Percentiles rank a stretch among this genome's conserved stretches.
Conservation (phyloP, 2,888 invertebrate species). For the Seira ritae region DNA sequence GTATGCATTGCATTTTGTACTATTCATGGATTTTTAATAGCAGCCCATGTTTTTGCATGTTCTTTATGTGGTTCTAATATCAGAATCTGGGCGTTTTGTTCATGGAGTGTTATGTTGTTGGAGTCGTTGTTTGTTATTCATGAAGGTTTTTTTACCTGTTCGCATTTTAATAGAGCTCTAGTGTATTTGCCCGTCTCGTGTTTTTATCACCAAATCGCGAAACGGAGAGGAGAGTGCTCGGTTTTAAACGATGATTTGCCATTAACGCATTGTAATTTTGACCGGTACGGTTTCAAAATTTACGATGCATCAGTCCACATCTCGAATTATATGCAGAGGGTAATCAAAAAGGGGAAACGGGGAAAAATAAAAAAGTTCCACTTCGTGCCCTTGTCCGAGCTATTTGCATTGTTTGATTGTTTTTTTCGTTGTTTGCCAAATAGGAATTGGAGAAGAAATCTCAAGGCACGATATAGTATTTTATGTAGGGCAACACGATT, state of each 20-base stretch:
- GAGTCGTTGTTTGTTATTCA: too few relatives aligned
- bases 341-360: conserved; percentile 57
- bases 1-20: too few relatives aligned
- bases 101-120: too few relatives aligned
- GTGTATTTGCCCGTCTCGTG: too few relatives aligned
- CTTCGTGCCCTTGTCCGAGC: conserved; percentile 1
- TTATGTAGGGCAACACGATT: conserved; percentile 50
- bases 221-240: too few relatives aligned
- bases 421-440: not conserved
- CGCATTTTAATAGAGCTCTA: too few relatives aligned
- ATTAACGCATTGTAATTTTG: conserved; percentile 47
- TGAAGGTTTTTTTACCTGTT: too few relatives aligned
- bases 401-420: conserved; percentile 44
- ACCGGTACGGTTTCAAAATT: conserved; percentile 15
- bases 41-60: not conserved
- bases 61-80: conserved; percentile 47
- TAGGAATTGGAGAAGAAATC: not conserved
- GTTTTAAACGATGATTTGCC: not conserved
- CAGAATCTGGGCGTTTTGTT: not conserved
- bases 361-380: conserved; percentile 38
- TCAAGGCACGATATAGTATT: not conserved
- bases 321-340: conserved; percentile 34
- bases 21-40: too few relatives aligned
- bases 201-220: too few relatives aligned
- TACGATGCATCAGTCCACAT: conserved; percentile 39